Percentiles rank a stretch among this genome's conserved stretches.
Evolutionary conservation across 2,888 invertebrate species (phyloP).

Genomic region (Drosophila tanythrix): DNA sequence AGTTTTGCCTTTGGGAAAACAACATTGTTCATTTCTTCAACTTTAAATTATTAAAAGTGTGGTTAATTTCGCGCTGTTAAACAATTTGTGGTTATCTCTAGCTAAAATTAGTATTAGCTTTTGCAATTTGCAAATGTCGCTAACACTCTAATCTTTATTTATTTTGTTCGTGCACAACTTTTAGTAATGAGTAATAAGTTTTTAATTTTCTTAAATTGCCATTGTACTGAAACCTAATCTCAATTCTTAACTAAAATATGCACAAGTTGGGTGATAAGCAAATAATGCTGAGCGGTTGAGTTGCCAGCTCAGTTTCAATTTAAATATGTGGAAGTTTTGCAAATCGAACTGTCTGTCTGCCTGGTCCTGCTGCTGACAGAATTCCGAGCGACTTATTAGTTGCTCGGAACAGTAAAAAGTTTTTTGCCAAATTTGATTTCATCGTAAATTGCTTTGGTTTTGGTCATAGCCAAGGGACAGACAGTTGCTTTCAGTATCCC

Average conservation of each 20-base stretch:
- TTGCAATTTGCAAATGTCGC: neutral
- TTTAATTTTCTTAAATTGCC: conserved; percentile 17
- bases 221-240: neutral
- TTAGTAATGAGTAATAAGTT: neutral
- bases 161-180: neutral
- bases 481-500: conserved; percentile 29
- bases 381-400: conserved; percentile 39
- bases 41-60: neutral
- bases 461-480: conserved; percentile 29
- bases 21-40: neutral
- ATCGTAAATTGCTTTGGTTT: conserved; percentile 47
- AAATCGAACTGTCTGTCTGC: conserved; percentile 24
- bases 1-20: neutral
- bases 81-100: neutral
- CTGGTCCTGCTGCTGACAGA: conserved; percentile 1
- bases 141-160: neutral
- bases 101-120: neutral
- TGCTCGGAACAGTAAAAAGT: conserved; percentile 27
- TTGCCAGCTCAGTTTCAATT: conserved; percentile 4
- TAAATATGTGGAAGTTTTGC: conserved; percentile 11
- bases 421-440: conserved; percentile 67
- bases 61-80: neutral
- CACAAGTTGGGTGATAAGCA: conserved; percentile 1
- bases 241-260: conserved; percentile 3
- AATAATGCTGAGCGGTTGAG: neutral